Conservation (phyloP, 2,888 invertebrate species). For the Subacronicta megacephala region DNA sequence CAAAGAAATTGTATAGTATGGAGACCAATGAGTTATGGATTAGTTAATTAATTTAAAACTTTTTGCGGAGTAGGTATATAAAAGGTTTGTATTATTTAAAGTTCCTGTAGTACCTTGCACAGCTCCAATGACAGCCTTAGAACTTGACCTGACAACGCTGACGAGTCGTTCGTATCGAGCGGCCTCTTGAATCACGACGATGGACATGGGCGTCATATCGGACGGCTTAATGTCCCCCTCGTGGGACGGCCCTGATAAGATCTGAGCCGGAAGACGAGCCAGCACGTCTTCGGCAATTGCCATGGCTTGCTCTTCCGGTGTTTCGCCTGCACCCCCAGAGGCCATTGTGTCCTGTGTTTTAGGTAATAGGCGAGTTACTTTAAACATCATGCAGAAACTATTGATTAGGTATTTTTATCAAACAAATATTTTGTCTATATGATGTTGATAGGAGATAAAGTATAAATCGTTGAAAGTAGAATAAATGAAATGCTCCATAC, state of each 20-base stretch:
- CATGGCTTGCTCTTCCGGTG: constrained; percentile 94
- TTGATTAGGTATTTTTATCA: no score
- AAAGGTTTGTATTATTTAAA: no score
- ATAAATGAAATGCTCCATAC: no score
- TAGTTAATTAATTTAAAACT: no score
- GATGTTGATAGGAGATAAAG: no score
- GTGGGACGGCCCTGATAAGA: constrained; percentile 91
- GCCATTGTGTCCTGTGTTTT: constrained; percentile 90
- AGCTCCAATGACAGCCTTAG: constrained; percentile 94
- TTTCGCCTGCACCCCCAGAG: constrained; percentile 90
- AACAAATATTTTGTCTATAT: no score
- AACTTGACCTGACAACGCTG: constrained; percentile 92
- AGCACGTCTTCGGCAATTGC: constrained; percentile 95
- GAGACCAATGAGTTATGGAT: no score
- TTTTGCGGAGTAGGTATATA: no score
- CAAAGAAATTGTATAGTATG: no score
- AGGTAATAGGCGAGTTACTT: neutral
- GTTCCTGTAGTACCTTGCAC: constrained; percentile 94
- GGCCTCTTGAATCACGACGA: constrained; percentile 96
- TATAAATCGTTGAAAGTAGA: no score
- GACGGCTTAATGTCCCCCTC: constrained; percentile 92
- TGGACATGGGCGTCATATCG: constrained; percentile 97
- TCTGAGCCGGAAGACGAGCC: constrained; percentile 92
- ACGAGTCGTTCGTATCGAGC: constrained; percentile 94
- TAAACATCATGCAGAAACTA: no score